Evolutionary conservation across 2,888 invertebrate species (phyloP), one percentile per base, ranked within the genome.

Genomic region (Rhamnusium bicolor): DNA sequence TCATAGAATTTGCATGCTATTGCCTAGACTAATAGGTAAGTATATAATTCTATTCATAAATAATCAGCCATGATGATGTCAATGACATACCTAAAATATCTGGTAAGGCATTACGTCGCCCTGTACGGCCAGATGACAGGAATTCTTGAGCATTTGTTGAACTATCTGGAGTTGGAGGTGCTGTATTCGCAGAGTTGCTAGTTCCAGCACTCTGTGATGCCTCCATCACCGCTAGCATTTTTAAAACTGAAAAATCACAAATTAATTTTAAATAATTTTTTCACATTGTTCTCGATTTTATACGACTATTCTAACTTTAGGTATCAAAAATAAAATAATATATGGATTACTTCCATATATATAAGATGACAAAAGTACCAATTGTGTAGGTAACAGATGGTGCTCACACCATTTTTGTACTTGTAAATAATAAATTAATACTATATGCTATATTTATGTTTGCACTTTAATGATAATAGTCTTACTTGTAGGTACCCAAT

Each of bases 61-160:
- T 40, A 40, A n/a, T n/a, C 40, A 40, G 4, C n/a, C 40, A 40
- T n/a, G 10, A 40, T 40, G 40, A 12, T 10, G 1, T 12, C n/a
- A 40, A n/a, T 1, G n/a, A 40, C 40, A 40, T 76, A 73, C 94
- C 93, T 75, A 84, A 76, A 80, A 96, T 95, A 86, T 96, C 95
- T 0, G 96, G 94, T 90, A 97, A 90, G 60, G 97, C 97, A 89
- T 97, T 97, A 79, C 97, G 89, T 68, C 97, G 91, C 16, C 97
- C 97, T 32, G 96, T 96, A 77, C 97, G 91, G 2, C 96, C 96
- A 0, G 95, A 94, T 82, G 94, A 93, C 74, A 95, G 90, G 88
- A 97, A 97, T 86, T 96, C 95, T 72, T 88, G 82, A 24, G 79
- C 78, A 53, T 80, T 66, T 8, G 76, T 71, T 62, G 72, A 51